phyloP scores from a whole-genome alignment of 2,113 vertebrate species.

The Ginglymostoma cirratum region DNA sequence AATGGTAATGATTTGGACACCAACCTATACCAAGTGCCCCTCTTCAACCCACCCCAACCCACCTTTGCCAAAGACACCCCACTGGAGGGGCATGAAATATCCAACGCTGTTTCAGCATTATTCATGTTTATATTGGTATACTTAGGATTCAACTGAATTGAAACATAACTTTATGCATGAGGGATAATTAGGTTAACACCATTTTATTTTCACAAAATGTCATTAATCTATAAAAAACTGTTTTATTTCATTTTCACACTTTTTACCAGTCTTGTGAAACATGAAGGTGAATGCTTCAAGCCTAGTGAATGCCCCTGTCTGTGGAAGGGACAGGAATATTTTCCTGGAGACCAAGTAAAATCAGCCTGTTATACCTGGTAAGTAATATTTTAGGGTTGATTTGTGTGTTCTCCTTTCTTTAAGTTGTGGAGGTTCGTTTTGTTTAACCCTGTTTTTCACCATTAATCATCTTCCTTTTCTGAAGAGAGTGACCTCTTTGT shows the following conservation, averaged over 20 bases:
- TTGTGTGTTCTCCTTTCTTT: not conserved
- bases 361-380: constrained; percentile 89
- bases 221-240: not conserved
- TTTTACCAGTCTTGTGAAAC: constrained; percentile 72
- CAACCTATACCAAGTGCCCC: no score
- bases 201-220: not conserved
- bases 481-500: not conserved
- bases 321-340: constrained; percentile 96
- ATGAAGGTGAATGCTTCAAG: constrained; percentile 79
- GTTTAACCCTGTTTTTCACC: not conserved
- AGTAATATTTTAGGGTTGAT: constrained; percentile 41
- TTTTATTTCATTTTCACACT: constrained; percentile 19
- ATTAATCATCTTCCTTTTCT: not conserved
- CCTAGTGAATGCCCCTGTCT: constrained; percentile 78
- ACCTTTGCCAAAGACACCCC: no score
- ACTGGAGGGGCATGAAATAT: no score
- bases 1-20: no score
- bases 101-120: not conserved
- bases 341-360: constrained; percentile 78
- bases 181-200: not conserved
- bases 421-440: not conserved
- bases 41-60: no score
- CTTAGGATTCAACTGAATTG: not conserved
- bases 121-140: not conserved
- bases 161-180: constrained; percentile 8